A percentile compares a stretch with the other conserved stretches of the same genome.
Conservation (phyloP, 1,140 invertebrate genomes). For the Achroia grisella region DNA sequence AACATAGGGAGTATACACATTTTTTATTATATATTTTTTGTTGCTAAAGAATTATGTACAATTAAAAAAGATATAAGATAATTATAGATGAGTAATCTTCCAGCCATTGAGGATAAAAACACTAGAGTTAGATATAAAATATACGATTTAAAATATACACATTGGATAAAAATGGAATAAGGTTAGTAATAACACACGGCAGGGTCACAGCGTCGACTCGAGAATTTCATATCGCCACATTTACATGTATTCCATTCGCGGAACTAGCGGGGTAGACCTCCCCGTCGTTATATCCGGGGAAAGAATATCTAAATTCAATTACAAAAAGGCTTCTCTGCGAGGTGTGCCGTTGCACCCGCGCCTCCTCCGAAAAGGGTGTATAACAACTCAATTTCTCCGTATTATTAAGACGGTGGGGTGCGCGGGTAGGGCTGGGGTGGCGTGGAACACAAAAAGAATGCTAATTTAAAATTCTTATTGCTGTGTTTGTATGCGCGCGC, state of each 20-base stretch:
- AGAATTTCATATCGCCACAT: slow-evolving; percentile 52
- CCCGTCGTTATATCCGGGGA: slow-evolving; percentile 52
- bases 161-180: slow-evolving; percentile 16
- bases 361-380: slow-evolving; percentile 64
- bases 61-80: background rate
- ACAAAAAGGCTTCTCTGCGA: slow-evolving; percentile 62
- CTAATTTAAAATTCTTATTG: slow-evolving; percentile 72
- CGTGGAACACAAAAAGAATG: slow-evolving; percentile 65
- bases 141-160: background rate
- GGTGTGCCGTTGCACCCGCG: slow-evolving; percentile 61
- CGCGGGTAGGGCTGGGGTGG: slow-evolving; percentile 46
- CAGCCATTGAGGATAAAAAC: background rate
- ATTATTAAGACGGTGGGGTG: slow-evolving; percentile 65
- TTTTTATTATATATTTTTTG: too few species aligned
- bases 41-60: too few species aligned
- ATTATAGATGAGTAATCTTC: background rate
- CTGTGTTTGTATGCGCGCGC: slow-evolving; percentile 63
- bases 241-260: slow-evolving; percentile 44
- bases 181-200: slow-evolving; percentile 25
- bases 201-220: slow-evolving; percentile 24
- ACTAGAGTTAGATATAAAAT: background rate
- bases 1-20: too few species aligned
- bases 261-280: slow-evolving; percentile 49
- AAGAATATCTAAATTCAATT: slow-evolving; percentile 72
- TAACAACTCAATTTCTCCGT: slow-evolving; percentile 71